Evolutionary conservation across 2,888 invertebrate species (phyloP).

Genomic region (Elegia similella): DNA sequence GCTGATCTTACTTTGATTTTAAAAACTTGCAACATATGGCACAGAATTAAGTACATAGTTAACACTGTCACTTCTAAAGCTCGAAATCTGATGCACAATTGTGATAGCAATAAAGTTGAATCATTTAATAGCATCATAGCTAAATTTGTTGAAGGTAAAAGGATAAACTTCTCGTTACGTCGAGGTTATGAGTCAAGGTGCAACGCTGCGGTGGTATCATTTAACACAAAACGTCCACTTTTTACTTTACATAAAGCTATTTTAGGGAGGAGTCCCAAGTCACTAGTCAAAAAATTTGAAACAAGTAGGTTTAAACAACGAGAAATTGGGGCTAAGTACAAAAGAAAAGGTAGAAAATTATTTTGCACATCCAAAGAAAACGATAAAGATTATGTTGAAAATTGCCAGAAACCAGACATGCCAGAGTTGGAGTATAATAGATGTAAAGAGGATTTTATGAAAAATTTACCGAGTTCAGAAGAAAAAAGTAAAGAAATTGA

Average conservation of each 20-base stretch:
- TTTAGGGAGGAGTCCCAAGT: conserved; percentile 14
- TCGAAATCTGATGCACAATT: conserved; percentile 13
- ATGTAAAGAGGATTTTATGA: background rate
- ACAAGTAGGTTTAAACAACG: background rate
- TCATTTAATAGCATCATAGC: background rate
- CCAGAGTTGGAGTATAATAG: background rate
- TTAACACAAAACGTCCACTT: conserved; percentile 27
- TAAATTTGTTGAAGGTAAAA: background rate
- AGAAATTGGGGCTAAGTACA: background rate
- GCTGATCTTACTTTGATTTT: background rate
- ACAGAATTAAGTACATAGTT: conserved; percentile 16
- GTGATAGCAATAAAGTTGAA: background rate
- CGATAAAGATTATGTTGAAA: background rate
- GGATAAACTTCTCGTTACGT: background rate
- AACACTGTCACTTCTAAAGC: conserved; percentile 19
- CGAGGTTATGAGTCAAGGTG: conserved; percentile 29
- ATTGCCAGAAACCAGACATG: background rate
- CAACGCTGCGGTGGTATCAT: conserved; percentile 35
- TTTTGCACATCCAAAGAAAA: background rate
- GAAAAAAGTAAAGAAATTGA: conserved; percentile 19
- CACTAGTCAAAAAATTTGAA: too few species aligned
- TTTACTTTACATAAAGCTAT: background rate
- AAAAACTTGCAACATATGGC: conserved; percentile 11
- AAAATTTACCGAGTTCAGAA: background rate
- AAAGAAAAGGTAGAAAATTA: background rate